These are phyloP conservation scores for Empis stercorea DNA, from an alignment of 2,888 invertebrate genomes.

Conservation along the genomic window DNA sequence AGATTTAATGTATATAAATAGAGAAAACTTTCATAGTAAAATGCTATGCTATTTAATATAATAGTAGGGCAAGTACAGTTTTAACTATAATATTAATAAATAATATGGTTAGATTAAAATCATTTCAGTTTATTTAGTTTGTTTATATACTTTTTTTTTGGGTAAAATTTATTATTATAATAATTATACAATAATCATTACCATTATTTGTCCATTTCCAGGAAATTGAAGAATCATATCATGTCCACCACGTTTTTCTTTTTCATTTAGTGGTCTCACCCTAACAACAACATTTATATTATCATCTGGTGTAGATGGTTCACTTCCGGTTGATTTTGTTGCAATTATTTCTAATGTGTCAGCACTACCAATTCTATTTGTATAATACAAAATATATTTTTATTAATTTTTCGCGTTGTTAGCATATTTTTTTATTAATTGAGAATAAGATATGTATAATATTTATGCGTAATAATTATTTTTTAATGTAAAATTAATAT, in stretches of 20 bases:
- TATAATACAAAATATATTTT: background rate
- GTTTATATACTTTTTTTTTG: background rate
- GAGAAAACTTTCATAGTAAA: background rate
- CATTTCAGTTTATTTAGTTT: no score
- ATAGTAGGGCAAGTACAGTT: background rate
- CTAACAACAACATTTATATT: conserved; percentile 81
- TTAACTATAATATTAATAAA: no score
- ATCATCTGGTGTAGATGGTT: conserved; percentile 47
- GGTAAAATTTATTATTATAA: background rate
- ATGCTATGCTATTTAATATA: background rate
- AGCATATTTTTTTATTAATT: background rate
- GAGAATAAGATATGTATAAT: no score
- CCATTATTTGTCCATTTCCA: conserved; percentile 73
- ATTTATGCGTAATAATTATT: no score
- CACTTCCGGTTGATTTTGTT: conserved; percentile 34
- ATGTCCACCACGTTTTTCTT: conserved; percentile 58
- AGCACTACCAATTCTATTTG: conserved; percentile 31
- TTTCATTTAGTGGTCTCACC: conserved; percentile 67
- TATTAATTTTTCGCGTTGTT: background rate
- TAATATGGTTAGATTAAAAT: no score
- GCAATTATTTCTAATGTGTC: conserved; percentile 34
- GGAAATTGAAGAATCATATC: conserved; percentile 67
- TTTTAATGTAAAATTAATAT: no score
- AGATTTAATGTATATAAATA: background rate
- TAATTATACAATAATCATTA: conserved; percentile 11